A percentile compares a stretch with the other conserved stretches of the same genome.
Evolutionary conservation across 2,888 invertebrate genomes (phyloP).

Genomic region (Tanytarsus gracilentus): DNA sequence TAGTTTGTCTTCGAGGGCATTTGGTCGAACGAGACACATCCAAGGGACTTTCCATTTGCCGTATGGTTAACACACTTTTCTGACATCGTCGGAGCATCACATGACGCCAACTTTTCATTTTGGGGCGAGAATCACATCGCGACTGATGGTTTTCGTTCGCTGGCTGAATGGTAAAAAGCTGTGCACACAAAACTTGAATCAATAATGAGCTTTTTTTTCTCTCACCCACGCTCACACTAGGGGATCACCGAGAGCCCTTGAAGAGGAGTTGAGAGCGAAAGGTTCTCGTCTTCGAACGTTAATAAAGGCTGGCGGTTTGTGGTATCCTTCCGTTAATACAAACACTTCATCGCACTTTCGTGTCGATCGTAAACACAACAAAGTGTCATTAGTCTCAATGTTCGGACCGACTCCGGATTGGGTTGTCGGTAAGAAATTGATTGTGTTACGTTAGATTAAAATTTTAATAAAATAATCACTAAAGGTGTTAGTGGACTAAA

Average conservation of each 20-base stretch:
- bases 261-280: slow-evolving; percentile 78
- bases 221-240: slow-evolving; percentile 49
- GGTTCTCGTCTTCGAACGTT: slow-evolving; percentile 70
- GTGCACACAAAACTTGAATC: background rate
- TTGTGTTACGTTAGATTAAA: slow-evolving; percentile 78
- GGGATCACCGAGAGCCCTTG: slow-evolving; percentile 81
- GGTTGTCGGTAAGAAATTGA: slow-evolving; percentile 1
- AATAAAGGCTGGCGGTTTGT: slow-evolving; percentile 80
- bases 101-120: slow-evolving; percentile 77
- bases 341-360: slow-evolving; percentile 74
- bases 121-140: slow-evolving; percentile 86
- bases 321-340: slow-evolving; percentile 79
- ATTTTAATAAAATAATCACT: slow-evolving; percentile 66
- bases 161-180: slow-evolving; percentile 42
- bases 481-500: slow-evolving; percentile 75
- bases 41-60: slow-evolving; percentile 87
- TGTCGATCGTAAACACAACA: slow-evolving; percentile 74
- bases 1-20: slow-evolving; percentile 82
- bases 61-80: slow-evolving; percentile 93
- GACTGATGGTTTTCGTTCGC: slow-evolving; percentile 77
- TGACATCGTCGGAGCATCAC: slow-evolving; percentile 91
- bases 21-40: slow-evolving; percentile 93
- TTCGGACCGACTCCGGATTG: slow-evolving; percentile 49
- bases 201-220: background rate
- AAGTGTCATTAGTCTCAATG: slow-evolving; percentile 81